Base-by-base conservation (phyloP, 2,113 vertebrate species). In the Puntigrus tetrazona region DNA sequence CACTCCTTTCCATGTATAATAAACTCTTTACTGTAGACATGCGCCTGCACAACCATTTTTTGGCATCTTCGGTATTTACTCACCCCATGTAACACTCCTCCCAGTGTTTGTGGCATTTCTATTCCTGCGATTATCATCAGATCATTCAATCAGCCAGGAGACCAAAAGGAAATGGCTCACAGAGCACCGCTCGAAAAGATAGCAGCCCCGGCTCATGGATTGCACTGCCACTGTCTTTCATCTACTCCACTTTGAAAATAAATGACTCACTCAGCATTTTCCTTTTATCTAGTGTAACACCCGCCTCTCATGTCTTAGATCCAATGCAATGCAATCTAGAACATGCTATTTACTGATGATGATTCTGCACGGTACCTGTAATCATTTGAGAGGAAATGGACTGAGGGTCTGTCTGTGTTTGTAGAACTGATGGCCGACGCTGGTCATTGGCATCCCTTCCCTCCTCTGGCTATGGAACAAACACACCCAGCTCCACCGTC, bases 381-480 rank as follows among this genome's bases (percentile, higher is more conserved):
- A 61, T 55, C 25, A 22, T 22, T 85, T 78, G 47, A 31, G 22
- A 3, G 9, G 59, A 3, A n/a, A 47, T 86, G 41, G 18, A 50
- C 27, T 84, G 34, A 61, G 41, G 16, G 22, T n/a, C 20, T 85
- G 22, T 84, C 2, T 88, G 14, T 86, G 81, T 82, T 47, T 82
- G 41, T 88, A 99, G 98, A 93, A 96, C 96, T 61, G 98, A 99
- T 93, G 98, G 98, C 82, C 96, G 98, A 22, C 97, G 98, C 87
- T 99, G 98, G 98, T 99, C 98, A 10, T 85, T 99, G 96, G 98
- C 98, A 86, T 99, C 98, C 25, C 96, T 99, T 14, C 98, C 98
- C 50, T 99, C 98, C 70, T 99, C 98, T 89, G 98, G 98, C 86
- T 99, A 99, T 96, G 98, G 98, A 93, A 99, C 97, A 88, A 99